A percentile compares a stretch with the other conserved stretches of the same genome.
Evolutionary conservation across 2,797 vertebrate genomes (phyloP).

Genomic region (Synanceia verrucosa): DNA sequence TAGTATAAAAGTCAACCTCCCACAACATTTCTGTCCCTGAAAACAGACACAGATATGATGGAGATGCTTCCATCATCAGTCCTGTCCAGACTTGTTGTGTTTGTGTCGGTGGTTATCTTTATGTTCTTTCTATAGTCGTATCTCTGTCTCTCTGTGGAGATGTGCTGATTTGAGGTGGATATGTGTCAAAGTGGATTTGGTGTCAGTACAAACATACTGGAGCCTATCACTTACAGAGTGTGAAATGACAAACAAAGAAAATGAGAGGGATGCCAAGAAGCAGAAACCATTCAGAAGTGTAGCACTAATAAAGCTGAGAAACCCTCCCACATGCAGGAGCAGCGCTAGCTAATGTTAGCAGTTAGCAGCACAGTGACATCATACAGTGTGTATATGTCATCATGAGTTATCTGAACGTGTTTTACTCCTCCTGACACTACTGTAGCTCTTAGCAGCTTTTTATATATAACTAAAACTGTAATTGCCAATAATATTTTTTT

Average conservation of each 20-base stretch:
- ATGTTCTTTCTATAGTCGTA: neutral
- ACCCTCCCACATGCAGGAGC: too few relatives aligned
- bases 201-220: neutral
- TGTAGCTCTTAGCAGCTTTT: too few relatives aligned
- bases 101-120: neutral
- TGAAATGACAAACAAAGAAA: neutral
- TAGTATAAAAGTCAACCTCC: neutral
- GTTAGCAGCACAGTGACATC: too few relatives aligned
- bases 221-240: neutral
- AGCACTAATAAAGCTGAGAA: too few relatives aligned
- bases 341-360: too few relatives aligned
- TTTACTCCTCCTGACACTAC: too few relatives aligned
- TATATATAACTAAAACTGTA: too few relatives aligned
- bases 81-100: neutral
- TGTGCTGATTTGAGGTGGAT: neutral
- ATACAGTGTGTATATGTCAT: too few relatives aligned
- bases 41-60: neutral
- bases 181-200: slow-evolving; percentile 4
- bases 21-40: neutral
- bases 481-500: too few relatives aligned
- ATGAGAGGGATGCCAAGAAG: too few relatives aligned
- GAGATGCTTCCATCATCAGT: neutral
- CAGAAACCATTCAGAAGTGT: too few relatives aligned
- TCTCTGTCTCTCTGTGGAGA: neutral
- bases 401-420: too few relatives aligned